phyloP scores from a whole-genome alignment of 1,140 invertebrate species.

The Oreohelix idahoensis region DNA sequence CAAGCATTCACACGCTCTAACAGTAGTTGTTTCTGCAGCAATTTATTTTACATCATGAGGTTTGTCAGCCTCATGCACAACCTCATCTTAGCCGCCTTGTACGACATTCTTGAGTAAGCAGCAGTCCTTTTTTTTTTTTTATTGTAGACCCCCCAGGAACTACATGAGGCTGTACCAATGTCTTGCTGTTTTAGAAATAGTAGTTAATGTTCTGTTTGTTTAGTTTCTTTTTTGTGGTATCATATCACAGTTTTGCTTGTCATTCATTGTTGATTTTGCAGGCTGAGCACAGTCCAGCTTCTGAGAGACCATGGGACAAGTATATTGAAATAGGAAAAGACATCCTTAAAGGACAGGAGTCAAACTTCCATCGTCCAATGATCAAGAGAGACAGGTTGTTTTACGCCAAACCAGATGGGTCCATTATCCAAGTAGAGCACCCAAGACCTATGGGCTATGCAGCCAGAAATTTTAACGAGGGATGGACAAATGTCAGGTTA shows the following conservation, averaged over 20 bases:
- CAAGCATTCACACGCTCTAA: too few species aligned
- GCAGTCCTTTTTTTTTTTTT: too few species aligned
- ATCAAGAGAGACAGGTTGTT: constrained; percentile 91
- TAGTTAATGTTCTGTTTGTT: too few species aligned
- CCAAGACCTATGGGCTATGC: constrained; percentile 55
- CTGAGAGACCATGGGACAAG: constrained; percentile 72
- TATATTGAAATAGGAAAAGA: constrained; percentile 81
- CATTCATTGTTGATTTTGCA: constrained; percentile 28
- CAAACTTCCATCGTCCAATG: constrained; percentile 82
- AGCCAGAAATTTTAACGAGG: constrained; percentile 46
- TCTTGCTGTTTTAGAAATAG: too few species aligned
- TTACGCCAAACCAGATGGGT: constrained; percentile 91
- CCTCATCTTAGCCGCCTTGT: too few species aligned
- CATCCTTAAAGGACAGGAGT: constrained; percentile 65
- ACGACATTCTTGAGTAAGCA: too few species aligned
- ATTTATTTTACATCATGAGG: too few species aligned
- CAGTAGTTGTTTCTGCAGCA: too few species aligned
- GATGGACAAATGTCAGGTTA: constrained; percentile 74
- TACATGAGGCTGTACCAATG: too few species aligned
- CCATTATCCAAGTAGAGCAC: constrained; percentile 88
- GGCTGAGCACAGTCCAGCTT: constrained; percentile 21
- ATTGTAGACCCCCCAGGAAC: too few species aligned
- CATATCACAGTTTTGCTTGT: neutral
- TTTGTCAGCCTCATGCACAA: too few species aligned
- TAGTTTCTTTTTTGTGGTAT: neutral